Percentiles rank a stretch among this genome's conserved stretches.
These are phyloP conservation scores for Crocuta crocuta DNA, from an alignment of 2,113 vertebrate species.

Conservation along the genomic window DNA sequence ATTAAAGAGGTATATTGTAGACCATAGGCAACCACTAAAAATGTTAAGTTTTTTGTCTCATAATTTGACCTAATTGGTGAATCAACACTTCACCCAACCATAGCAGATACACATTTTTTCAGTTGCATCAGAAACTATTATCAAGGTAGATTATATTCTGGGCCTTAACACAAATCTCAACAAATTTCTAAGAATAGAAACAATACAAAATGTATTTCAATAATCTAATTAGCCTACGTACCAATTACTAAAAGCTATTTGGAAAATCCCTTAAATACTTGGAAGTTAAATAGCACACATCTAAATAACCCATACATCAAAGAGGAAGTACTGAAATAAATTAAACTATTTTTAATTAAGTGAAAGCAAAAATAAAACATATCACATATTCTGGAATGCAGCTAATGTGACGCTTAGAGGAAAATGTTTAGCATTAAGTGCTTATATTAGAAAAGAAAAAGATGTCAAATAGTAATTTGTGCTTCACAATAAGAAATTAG, in stretches of 20 bases:
- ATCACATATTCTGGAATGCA: not conserved
- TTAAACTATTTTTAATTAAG: not conserved
- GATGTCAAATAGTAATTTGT: not conserved
- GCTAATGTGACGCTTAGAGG: not conserved
- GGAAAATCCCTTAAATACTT: not conserved
- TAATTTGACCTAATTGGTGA: not conserved
- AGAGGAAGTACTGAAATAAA: not conserved
- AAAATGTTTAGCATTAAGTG: not conserved
- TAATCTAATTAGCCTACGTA: not conserved
- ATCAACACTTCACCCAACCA: not conserved
- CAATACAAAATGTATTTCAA: not conserved
- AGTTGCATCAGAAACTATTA: not conserved
- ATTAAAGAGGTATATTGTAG: not conserved
- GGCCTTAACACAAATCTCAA: not conserved
- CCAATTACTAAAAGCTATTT: not conserved
- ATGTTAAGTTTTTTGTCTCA: not conserved
- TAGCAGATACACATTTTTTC: not conserved
- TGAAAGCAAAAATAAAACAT: not conserved
- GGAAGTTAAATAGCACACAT: not conserved
- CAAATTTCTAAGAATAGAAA: not conserved
- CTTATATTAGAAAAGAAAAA: not conserved
- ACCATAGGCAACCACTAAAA: not conserved
- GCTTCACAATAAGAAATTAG: not conserved
- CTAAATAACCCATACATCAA: not conserved
- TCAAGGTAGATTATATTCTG: not conserved